Evolutionary conservation across 2,888 invertebrate species (phyloP).

Genomic region (Uropetala carovei): DNA sequence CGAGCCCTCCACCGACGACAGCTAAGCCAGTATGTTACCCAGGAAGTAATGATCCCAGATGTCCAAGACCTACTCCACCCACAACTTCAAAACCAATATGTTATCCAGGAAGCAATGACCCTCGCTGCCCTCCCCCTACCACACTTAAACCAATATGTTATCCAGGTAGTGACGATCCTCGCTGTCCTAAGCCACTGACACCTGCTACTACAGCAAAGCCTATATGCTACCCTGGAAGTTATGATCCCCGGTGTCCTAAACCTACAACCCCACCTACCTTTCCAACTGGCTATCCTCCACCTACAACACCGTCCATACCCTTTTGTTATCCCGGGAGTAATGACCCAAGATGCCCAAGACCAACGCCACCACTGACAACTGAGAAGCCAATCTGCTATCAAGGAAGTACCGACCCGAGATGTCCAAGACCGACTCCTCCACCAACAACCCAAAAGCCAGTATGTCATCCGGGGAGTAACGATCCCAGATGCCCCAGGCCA

Average conservation of each 20-base stretch:
- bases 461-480: conserved; percentile 70
- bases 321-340: conserved; percentile 67
- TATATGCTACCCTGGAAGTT: conserved; percentile 72
- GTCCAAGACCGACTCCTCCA: conserved; percentile 69
- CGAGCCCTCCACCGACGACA: conserved; percentile 65
- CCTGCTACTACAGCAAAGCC: conserved; percentile 43
- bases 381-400: conserved; percentile 69
- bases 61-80: conserved; percentile 69
- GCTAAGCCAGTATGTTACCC: conserved; percentile 65
- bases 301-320: conserved; percentile 70
- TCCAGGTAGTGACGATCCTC: conserved; percentile 71
- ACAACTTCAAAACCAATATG: conserved; percentile 69
- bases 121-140: conserved; percentile 71
- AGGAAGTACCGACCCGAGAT: conserved; percentile 68
- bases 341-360: conserved; percentile 69
- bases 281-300: conserved; percentile 70
- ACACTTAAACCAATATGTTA: conserved; percentile 68
- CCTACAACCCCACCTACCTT: conserved; percentile 70
- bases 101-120: conserved; percentile 71
- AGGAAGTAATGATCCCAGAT: conserved; percentile 71
- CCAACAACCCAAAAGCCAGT: conserved; percentile 11
- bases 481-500: conserved; percentile 72
- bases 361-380: conserved; percentile 71
- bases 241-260: conserved; percentile 72
- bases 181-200: conserved; percentile 69